Evolutionary conservation across 37 sponge, comb jelly and placozoan genomes (phyloP).

Genomic region (Hexactinellida sp.): DNA sequence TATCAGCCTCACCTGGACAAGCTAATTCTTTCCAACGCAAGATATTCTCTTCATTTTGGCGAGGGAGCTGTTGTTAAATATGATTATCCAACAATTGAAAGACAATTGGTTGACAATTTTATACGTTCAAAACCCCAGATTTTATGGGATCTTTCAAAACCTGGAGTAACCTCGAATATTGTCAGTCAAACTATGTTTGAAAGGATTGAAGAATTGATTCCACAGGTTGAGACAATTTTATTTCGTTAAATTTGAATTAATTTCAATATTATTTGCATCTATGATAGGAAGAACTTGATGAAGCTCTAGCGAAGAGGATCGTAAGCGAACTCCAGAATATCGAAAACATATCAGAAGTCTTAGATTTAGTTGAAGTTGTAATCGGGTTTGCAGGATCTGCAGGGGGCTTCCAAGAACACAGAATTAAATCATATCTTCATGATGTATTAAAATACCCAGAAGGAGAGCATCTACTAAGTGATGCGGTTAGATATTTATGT

Average conservation of each 20-base stretch:
- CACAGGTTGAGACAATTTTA: neutral
- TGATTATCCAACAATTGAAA: neutral
- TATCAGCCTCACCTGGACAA: neutral
- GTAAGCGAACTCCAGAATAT: neutral
- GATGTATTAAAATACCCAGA: neutral
- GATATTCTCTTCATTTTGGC: constrained; percentile 3
- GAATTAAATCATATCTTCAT: neutral
- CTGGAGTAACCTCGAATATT: neutral
- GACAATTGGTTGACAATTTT: neutral
- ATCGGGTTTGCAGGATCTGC: constrained; percentile 14
- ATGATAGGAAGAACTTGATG: neutral
- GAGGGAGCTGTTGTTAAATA: neutral
- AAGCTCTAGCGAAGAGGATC: neutral
- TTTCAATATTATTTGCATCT: too few species aligned
- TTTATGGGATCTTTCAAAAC: neutral
- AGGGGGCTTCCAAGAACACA: neutral
- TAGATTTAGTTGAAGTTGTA: neutral
- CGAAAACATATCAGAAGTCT: neutral
- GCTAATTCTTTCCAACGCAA: constrained; percentile 5
- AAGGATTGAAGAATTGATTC: neutral
- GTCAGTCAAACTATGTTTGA: neutral
- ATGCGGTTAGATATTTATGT: neutral
- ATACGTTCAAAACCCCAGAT: neutral
- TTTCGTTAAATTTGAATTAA: too few species aligned
- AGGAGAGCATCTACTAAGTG: neutral